Percentiles rank a stretch among this genome's conserved stretches.
These are phyloP conservation scores for Leptosomus discolor DNA, from an alignment of 2,113 vertebrate species.

Conservation along the genomic window DNA sequence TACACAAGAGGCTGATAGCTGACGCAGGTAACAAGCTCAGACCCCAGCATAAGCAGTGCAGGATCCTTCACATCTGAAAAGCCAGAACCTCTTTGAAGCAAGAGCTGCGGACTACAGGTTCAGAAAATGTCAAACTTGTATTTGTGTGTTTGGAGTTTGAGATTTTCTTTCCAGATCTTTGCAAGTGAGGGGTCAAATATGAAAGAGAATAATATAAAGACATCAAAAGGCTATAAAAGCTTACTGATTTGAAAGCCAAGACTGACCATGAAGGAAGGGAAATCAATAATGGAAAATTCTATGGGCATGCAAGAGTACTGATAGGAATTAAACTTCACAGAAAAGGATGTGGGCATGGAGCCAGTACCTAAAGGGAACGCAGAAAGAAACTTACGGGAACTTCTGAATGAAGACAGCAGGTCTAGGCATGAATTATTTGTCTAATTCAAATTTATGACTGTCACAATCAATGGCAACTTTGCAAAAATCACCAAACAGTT, in stretches of 20 bases:
- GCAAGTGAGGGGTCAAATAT: neutral
- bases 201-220: neutral
- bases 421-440: neutral
- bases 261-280: neutral
- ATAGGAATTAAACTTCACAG: neutral
- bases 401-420: neutral
- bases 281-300: neutral
- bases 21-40: neutral
- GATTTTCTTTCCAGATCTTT: neutral
- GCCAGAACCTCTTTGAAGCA: neutral
- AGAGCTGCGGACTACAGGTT: neutral
- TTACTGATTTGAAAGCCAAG: neutral
- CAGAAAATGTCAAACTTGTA: neutral
- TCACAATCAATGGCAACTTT: neutral
- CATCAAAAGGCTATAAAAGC: neutral
- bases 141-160: neutral
- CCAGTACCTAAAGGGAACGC: neutral
- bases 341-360: neutral
- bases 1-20: neutral
- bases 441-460: neutral
- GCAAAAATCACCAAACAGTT: neutral
- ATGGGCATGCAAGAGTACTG: neutral
- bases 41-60: neutral
- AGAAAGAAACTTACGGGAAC: conserved; percentile 19
- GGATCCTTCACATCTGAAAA: neutral